phyloP scores from a whole-genome alignment of 2,797 vertebrate genomes.

The Sciaenops ocellatus region DNA sequence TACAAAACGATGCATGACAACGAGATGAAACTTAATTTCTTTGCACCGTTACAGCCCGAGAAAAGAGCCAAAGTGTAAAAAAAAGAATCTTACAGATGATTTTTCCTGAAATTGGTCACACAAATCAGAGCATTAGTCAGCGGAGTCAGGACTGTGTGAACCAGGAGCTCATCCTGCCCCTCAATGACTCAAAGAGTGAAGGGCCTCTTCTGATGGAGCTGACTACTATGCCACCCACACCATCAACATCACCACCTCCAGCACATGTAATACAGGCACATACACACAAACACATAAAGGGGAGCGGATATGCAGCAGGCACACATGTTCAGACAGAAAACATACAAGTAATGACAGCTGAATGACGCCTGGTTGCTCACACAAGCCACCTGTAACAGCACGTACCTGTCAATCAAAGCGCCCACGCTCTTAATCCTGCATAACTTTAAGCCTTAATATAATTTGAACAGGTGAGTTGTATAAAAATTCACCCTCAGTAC shows the following conservation, averaged over 20 bases:
- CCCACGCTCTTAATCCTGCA: too few relatives aligned
- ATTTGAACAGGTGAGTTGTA: too few relatives aligned
- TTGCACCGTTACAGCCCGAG: too few relatives aligned
- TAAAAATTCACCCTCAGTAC: too few relatives aligned
- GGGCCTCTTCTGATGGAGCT: constrained; percentile 52
- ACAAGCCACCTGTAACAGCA: too few relatives aligned
- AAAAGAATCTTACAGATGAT: too few relatives aligned
- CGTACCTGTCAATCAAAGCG: too few relatives aligned
- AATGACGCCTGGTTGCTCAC: too few relatives aligned
- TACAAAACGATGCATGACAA: not conserved
- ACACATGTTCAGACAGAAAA: not conserved
- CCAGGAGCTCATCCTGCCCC: constrained; percentile 43
- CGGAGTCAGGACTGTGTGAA: constrained; percentile 30
- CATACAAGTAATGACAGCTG: too few relatives aligned
- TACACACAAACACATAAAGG: not conserved
- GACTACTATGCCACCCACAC: constrained; percentile 48
- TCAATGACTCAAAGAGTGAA: constrained; percentile 63
- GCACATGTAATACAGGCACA: not conserved
- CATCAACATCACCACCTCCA: too few relatives aligned
- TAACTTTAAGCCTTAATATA: too few relatives aligned
- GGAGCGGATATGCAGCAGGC: not conserved
- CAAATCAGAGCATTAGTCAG: constrained; percentile 51
- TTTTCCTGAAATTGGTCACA: not conserved
- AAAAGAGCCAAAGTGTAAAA: not conserved
- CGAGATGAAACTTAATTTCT: not conserved